Evolutionary conservation across 2,888 invertebrate species (phyloP), one percentile per base, ranked within the genome.

Genomic region (Nudaria mundana): DNA sequence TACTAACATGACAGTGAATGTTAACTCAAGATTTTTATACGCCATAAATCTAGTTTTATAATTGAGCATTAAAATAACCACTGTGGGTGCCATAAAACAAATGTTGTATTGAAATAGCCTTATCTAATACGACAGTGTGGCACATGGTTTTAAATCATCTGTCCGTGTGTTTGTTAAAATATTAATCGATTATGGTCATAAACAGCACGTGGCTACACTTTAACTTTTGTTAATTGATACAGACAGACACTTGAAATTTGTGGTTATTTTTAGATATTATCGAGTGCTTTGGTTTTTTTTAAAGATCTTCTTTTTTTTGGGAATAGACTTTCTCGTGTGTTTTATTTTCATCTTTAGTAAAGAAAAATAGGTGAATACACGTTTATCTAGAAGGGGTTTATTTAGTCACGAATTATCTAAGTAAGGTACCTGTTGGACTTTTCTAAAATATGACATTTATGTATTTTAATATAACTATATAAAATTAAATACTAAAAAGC

Each of bases 141-240:
- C 61, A 62, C 52, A 63, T 62, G 51, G 50, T 52, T 61, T 41
- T 63, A 59, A 64, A 56, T 55, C 57, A 63, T 45, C 38, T 54
- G 49, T 60, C 64, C 59, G 63, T 63, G 51, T 45, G 45, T 47
- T 48, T 48, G 57, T 57, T 56, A 60, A 56, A 56, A 50, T 41
- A 52, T 48, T 61, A 61, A 60, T 70, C 59, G 63, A 65, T 68
- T 58, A 63, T 40, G 44, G 40, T 53, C 49, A 59, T 62, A 60
- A 60, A 56, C 42, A 50, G 75, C 75, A 71, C 72, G 72, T 73
- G 73, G 62, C 60, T 40, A 40, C 60, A 56, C 57, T 66, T n/a
- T 52, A 53, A 65, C 45, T 40, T 56, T 49, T 46, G 56, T 49
- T 54, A 48, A 55, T 50, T 47, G 56, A 60, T 49, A 47, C 29